phyloP scores from a whole-genome alignment of 1,140 invertebrate genomes.

The Theocolax elegans region DNA sequence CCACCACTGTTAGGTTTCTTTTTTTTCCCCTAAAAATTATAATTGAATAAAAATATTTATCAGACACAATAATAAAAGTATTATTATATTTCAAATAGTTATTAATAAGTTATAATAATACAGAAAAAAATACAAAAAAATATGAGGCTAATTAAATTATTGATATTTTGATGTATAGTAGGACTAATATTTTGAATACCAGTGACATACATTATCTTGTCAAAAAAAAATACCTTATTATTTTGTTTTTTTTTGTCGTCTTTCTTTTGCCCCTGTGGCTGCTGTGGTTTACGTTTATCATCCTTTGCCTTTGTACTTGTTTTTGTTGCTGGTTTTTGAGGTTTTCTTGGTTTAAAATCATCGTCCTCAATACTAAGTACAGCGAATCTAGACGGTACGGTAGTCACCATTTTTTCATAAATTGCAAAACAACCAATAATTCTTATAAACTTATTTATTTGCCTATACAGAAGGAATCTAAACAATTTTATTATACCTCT shows the following conservation, averaged over 20 bases:
- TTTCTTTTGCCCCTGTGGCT: slow-evolving; percentile 59
- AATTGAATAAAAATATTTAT: too few species aligned
- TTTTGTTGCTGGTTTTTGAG: slow-evolving; percentile 55
- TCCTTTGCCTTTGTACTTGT: slow-evolving; percentile 50
- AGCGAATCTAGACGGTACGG: slow-evolving; percentile 68
- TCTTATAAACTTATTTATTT: too few species aligned
- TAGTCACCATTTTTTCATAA: slow-evolving; percentile 62
- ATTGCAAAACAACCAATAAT: too few species aligned
- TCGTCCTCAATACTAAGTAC: slow-evolving; percentile 68
- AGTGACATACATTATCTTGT: background rate
- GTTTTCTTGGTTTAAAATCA: slow-evolving; percentile 61
- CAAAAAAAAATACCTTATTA: slow-evolving; percentile 53
- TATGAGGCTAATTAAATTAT: background rate
- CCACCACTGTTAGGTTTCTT: slow-evolving; percentile 54
- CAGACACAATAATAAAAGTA: too few species aligned
- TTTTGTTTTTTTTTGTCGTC: slow-evolving; percentile 60
- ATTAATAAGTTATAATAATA: too few species aligned
- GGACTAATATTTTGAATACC: background rate
- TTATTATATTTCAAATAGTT: too few species aligned
- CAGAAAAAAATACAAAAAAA: background rate
- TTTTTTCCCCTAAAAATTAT: slow-evolving; percentile 53
- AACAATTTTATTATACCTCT: too few species aligned
- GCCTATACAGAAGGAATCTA: too few species aligned
- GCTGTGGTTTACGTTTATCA: slow-evolving; percentile 55
- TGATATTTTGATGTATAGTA: background rate